Percentiles rank a stretch among this genome's conserved stretches.
phyloP scores from a whole-genome alignment of 2,797 vertebrate genomes.

The Catostomus latipinnis region DNA sequence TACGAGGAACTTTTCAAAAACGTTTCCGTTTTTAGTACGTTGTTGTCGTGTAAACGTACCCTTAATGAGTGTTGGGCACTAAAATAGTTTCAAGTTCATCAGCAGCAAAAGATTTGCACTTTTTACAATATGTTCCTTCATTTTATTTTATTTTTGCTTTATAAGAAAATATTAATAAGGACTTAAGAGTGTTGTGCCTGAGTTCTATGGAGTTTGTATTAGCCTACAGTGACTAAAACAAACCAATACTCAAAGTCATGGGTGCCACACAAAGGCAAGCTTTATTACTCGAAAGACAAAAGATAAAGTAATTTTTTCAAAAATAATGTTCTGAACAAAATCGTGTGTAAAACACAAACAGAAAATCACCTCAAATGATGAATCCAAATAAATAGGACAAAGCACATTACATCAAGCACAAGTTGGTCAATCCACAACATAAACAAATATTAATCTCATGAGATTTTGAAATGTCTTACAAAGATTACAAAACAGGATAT shows the following conservation, averaged over 20 bases:
- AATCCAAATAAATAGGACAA: slow-evolving; percentile 77
- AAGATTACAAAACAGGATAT: slow-evolving; percentile 83
- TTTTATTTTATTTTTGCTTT: too few species aligned
- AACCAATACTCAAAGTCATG: slow-evolving; percentile 29
- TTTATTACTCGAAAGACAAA: slow-evolving; percentile 77
- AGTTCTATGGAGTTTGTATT: too few species aligned
- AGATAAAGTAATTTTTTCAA: slow-evolving; percentile 59
- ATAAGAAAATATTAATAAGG: too few species aligned
- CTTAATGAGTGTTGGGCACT: too few species aligned
- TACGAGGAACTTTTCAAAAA: too few species aligned
- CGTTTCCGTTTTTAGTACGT: too few species aligned
- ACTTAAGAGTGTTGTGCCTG: too few species aligned
- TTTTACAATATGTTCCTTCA: too few species aligned
- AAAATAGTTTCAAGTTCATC: too few species aligned
- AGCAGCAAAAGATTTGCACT: too few species aligned
- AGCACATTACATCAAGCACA: slow-evolving; percentile 73
- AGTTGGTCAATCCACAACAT: slow-evolving; percentile 62
- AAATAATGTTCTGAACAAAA: slow-evolving; percentile 69
- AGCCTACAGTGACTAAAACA: too few species aligned
- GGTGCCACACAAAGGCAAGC: slow-evolving; percentile 74
- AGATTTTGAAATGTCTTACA: slow-evolving; percentile 63
- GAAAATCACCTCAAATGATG: slow-evolving; percentile 61
- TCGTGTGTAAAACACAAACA: slow-evolving; percentile 64
- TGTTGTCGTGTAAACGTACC: too few species aligned
- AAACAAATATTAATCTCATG: slow-evolving; percentile 58